A percentile compares a stretch with the other conserved stretches of the same genome.
Conservation (phyloP, 2,888 invertebrate genomes). For the Lasioglossum oenotherae region DNA sequence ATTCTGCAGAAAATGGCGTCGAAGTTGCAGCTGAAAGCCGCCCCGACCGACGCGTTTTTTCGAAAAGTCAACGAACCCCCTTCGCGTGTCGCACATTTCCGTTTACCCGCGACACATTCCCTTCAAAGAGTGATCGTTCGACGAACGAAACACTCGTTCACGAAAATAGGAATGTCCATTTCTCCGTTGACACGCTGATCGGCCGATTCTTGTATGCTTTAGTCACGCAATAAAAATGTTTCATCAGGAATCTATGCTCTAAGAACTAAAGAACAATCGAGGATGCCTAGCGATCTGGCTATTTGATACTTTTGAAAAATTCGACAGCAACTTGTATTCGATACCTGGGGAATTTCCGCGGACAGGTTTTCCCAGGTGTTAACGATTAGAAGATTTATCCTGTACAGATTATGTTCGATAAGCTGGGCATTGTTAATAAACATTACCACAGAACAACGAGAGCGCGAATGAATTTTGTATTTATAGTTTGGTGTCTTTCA, state of each 20-base stretch:
- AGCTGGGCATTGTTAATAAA: slow-evolving; percentile 24
- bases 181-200: neutral
- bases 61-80: slow-evolving; percentile 70
- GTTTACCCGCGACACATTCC: slow-evolving; percentile 83
- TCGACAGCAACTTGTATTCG: neutral
- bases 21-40: slow-evolving; percentile 79
- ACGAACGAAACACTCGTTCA: neutral
- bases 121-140: slow-evolving; percentile 77
- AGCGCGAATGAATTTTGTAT: slow-evolving; percentile 31
- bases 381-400: neutral
- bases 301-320: neutral
- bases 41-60: slow-evolving; percentile 77
- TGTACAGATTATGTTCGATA: neutral
- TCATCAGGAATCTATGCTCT: neutral
- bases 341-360: neutral
- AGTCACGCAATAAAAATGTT: neutral
- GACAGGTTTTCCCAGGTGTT: neutral
- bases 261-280: neutral
- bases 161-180: neutral
- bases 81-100: slow-evolving; percentile 83
- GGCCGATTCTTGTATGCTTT: neutral
- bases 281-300: neutral
- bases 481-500: slow-evolving; percentile 24
- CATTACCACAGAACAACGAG: slow-evolving; percentile 24
- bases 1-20: slow-evolving; percentile 74